A percentile compares a stretch with the other conserved stretches of the same genome.
phyloP scores from a whole-genome alignment of 2,797 vertebrate genomes.

The Fringilla coelebs region DNA sequence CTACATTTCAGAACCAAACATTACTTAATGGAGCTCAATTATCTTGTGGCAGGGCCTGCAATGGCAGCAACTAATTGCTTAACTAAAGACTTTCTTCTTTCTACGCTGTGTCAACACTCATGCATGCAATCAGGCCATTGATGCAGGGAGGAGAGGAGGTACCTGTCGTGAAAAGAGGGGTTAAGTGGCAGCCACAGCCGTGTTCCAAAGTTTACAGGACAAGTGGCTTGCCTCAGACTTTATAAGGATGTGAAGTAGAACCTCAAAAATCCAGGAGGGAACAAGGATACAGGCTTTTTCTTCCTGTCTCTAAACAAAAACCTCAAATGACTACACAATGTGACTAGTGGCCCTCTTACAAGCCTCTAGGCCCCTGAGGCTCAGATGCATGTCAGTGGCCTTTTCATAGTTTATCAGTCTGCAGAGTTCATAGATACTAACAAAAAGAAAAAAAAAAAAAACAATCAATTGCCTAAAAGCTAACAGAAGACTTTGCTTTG shows the following conservation, averaged over 20 bases:
- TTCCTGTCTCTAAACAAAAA: not conserved
- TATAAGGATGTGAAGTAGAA: not conserved
- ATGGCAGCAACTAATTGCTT: slow-evolving; percentile 63
- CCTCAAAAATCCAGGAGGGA: not conserved
- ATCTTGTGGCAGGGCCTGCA: slow-evolving; percentile 48
- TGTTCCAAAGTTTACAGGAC: not conserved
- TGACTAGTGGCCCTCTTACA: not conserved
- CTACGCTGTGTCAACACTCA: slow-evolving; percentile 4
- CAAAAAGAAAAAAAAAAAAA: not conserved
- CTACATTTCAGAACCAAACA: slow-evolving; percentile 53
- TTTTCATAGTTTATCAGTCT: not conserved
- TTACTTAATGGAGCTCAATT: slow-evolving; percentile 55
- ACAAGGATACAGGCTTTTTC: not conserved
- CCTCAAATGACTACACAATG: not conserved
- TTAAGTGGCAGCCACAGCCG: not conserved
- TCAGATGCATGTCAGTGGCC: not conserved
- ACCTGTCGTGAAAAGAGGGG: not conserved
- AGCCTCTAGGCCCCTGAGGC: rapidly evolving
- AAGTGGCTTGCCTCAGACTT: not conserved
- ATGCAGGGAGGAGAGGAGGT: not conserved
- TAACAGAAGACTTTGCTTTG: not conserved
- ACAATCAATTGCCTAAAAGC: not conserved
- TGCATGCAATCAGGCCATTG: not conserved
- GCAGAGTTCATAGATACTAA: not conserved
- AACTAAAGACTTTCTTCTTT: slow-evolving; percentile 56